These are phyloP conservation scores for Eufriesea mexicana DNA, from an alignment of 1,140 invertebrate genomes.

Conservation along the genomic window DNA sequence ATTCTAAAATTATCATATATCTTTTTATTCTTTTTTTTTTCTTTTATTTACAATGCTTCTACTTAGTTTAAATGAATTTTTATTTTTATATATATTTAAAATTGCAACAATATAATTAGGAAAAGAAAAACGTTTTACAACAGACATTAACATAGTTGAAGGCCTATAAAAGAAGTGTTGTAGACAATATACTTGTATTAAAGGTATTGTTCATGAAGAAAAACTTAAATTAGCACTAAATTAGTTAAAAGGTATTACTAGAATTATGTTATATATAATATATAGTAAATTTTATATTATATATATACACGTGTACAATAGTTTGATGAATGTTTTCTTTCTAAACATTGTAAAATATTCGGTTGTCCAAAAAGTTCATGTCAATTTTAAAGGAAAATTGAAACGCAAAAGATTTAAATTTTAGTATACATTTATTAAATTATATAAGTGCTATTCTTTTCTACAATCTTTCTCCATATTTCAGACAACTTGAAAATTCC, in stretches of 20 bases:
- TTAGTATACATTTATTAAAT: no score
- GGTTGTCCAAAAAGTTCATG: no score
- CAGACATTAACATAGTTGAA: constrained; percentile 44
- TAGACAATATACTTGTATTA: constrained; percentile 63
- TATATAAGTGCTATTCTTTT: no score
- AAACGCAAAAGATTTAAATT: no score
- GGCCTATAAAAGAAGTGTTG: constrained; percentile 61
- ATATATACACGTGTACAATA: not conserved
- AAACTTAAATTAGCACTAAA: constrained; percentile 40
- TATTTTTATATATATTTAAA: constrained; percentile 25
- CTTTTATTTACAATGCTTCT: not conserved
- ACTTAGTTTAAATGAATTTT: constrained; percentile 9
- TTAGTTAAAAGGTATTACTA: constrained; percentile 50
- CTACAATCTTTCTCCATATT: no score
- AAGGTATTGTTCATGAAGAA: constrained; percentile 42
- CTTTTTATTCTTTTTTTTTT: constrained; percentile 7
- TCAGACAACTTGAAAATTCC: no score
- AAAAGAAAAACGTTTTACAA: constrained; percentile 44
- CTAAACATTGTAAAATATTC: constrained; percentile 6
- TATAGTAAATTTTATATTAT: constrained; percentile 2
- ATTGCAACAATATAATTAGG: constrained; percentile 42
- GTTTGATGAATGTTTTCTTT: constrained; percentile 30
- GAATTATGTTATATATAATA: constrained; percentile 35
- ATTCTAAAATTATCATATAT: constrained; percentile 11
- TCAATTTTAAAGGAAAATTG: no score